Evolutionary conservation across 2,113 vertebrate genomes (phyloP).

Genomic region (Dermatemys mawii): DNA sequence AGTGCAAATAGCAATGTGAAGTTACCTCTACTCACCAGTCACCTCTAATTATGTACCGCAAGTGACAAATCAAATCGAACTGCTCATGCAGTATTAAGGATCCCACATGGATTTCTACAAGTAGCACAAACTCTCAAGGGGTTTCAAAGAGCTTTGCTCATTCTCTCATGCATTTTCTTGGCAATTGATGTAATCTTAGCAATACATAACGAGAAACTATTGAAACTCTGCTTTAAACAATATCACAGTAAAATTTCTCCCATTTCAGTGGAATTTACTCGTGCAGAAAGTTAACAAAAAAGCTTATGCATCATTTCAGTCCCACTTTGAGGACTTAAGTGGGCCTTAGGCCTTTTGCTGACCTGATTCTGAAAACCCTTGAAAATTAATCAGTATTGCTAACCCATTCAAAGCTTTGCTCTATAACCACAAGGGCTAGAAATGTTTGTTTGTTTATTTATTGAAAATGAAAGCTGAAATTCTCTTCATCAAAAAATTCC

Average conservation of each 20-base stretch:
- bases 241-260: not conserved
- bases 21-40: not conserved
- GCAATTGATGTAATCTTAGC: not conserved
- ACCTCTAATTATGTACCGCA: not conserved
- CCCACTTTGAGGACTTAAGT: not conserved
- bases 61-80: not conserved
- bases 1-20: not conserved
- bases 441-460: not conserved
- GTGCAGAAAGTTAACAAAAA: not conserved
- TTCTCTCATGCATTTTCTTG: not conserved
- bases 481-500: not conserved
- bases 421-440: fast-evolving
- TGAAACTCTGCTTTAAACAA: not conserved
- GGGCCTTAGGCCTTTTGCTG: not conserved
- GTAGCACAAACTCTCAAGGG: not conserved
- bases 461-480: not conserved
- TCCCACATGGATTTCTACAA: not conserved
- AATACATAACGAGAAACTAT: not conserved
- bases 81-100: not conserved
- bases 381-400: not conserved
- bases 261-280: not conserved
- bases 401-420: not conserved
- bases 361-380: not conserved
- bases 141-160: not conserved
- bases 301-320: not conserved